Conservation (phyloP, 1,140 invertebrate species). For the Argopecten irradians region DNA sequence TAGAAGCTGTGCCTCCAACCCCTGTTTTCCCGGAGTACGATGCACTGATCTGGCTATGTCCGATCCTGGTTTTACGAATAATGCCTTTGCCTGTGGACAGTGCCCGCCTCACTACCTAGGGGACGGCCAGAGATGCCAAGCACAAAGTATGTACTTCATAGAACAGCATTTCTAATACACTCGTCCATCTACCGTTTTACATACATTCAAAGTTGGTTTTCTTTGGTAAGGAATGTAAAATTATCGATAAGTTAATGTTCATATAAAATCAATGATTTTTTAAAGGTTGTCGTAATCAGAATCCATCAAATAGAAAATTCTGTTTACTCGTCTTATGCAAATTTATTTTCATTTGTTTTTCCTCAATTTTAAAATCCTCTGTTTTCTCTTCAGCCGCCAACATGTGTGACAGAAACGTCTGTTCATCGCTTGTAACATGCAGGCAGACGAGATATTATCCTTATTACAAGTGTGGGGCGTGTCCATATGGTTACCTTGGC, state of each 20-base stretch:
- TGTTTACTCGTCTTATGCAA: no score
- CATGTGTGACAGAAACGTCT: conserved; percentile 44
- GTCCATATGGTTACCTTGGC: conserved; percentile 52
- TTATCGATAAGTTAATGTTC: no score
- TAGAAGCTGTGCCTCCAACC: conserved; percentile 41
- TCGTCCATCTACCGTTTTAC: no score
- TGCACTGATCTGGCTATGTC: conserved; percentile 46
- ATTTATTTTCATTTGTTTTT: no score
- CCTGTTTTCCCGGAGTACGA: conserved; percentile 51
- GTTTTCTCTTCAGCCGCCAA: conserved; percentile 27
- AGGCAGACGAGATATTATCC: conserved; percentile 43
- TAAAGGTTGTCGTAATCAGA: no score
- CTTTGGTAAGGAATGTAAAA: no score
- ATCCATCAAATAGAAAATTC: no score
- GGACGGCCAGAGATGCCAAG: conserved; percentile 37
- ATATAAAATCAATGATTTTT: no score
- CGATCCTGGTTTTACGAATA: conserved; percentile 31
- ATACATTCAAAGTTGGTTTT: no score
- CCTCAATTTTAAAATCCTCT: no score
- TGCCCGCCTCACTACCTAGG: conserved; percentile 52
- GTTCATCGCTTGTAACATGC: conserved; percentile 41
- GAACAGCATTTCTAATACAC: no score
- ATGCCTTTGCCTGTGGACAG: conserved; percentile 37
- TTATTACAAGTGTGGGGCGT: conserved; percentile 50
- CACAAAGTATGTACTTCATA: background rate